phyloP scores from a whole-genome alignment of 92 coral and sea anemone species.

The Phenganax marumi region DNA sequence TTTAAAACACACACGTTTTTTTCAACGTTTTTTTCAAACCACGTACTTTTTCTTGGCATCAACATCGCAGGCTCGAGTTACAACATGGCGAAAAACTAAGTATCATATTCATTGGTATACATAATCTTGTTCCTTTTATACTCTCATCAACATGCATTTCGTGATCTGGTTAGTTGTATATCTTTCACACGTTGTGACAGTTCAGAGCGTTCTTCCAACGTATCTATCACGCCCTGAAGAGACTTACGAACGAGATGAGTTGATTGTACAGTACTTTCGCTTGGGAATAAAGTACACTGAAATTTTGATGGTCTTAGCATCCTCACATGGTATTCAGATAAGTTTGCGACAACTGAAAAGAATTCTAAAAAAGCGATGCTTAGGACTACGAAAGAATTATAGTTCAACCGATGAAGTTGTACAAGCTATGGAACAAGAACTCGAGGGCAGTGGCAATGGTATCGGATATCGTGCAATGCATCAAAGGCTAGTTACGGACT shows the following conservation, averaged over 20 bases:
- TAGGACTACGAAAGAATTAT: neutral
- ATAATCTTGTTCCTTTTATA: constrained; percentile 1
- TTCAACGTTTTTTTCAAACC: neutral
- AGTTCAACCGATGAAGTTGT: neutral
- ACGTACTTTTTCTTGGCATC: neutral
- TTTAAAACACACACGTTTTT: neutral
- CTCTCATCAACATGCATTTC: neutral
- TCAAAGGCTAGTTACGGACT: constrained; percentile 33
- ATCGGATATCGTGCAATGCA: constrained; percentile 48
- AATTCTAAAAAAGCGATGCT: constrained; percentile 4
- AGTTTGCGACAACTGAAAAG: constrained; percentile 43
- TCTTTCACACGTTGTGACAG: constrained; percentile 2
- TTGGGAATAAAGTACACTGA: constrained; percentile 47
- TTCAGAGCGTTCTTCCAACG: constrained; percentile 32
- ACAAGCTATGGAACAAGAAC: constrained; percentile 38
- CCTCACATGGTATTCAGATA: constrained; percentile 42
- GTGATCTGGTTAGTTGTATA: neutral
- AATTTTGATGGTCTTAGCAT: constrained; percentile 31
- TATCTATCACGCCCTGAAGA: constrained; percentile 23
- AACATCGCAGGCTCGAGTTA: neutral
- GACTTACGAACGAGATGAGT: constrained; percentile 32
- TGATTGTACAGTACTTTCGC: constrained; percentile 32
- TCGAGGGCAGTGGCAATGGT: constrained; percentile 40
- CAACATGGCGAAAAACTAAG: neutral
- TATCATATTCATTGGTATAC: neutral